Conservation (phyloP, 2,113 vertebrate species). For the Laticauda colubrina region DNA sequence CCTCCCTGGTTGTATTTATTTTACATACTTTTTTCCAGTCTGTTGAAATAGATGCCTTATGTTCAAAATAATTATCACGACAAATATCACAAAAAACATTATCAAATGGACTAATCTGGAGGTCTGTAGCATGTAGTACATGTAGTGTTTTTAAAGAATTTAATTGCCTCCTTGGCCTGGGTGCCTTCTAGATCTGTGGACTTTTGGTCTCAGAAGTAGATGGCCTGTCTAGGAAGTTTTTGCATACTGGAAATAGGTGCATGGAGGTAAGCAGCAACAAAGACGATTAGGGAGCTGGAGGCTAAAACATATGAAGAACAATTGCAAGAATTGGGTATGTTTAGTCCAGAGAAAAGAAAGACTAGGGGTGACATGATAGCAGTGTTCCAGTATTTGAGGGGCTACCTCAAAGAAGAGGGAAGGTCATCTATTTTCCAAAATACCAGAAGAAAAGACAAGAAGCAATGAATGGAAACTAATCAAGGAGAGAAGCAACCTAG, state of each 20-base stretch:
- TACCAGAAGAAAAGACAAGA: no score
- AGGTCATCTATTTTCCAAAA: no score
- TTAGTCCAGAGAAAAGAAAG: no score
- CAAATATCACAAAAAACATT: not conserved
- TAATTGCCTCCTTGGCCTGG: not conserved
- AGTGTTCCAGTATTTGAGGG: no score
- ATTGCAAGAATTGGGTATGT: no score
- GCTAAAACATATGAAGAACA: no score
- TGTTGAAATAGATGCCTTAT: conserved; percentile 29
- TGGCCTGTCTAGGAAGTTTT: not conserved
- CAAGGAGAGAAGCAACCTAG: no score
- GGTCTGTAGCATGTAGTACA: not conserved
- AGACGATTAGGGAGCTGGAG: no score
- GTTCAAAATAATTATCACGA: conserved; percentile 26
- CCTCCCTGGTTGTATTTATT: conserved; percentile 15
- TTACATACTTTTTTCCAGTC: not conserved
- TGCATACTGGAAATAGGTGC: not conserved
- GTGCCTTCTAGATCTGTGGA: not conserved
- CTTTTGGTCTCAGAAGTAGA: not conserved
- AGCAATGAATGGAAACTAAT: no score
- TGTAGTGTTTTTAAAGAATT: not conserved
- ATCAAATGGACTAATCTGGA: not conserved
- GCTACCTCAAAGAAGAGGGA: no score
- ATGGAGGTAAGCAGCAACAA: not conserved
- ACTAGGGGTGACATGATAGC: no score